Conservation (phyloP, 2,888 invertebrate species). For the Dolichopus griseipennis region DNA sequence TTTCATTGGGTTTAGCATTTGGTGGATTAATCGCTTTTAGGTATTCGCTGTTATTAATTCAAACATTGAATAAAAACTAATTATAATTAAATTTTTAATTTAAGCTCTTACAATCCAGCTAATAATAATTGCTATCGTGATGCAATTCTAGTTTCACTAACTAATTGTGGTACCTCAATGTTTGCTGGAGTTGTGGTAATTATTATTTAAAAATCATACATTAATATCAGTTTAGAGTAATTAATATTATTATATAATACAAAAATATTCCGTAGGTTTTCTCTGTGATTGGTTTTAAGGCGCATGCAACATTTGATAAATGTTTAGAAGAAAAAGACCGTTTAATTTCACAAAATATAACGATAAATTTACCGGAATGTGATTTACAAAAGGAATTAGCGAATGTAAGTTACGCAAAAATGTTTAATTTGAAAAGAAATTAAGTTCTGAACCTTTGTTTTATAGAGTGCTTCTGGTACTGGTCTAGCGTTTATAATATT, state of each 20-base stretch:
- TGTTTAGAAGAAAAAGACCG: slow-evolving; percentile 43
- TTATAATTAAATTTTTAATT: background rate
- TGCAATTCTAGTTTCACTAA: slow-evolving; percentile 83
- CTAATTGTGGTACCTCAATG: slow-evolving; percentile 92
- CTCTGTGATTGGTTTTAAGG: slow-evolving; percentile 86
- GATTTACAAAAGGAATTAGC: slow-evolving; percentile 78
- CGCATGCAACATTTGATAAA: slow-evolving; percentile 41
- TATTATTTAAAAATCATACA: background rate
- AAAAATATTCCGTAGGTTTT: slow-evolving; percentile 48
- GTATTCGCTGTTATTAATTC: background rate
- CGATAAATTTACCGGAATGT: slow-evolving; percentile 64
- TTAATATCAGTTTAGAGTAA: too few species aligned
- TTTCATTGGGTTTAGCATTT: slow-evolving; percentile 89
- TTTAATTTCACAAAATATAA: slow-evolving; percentile 50
- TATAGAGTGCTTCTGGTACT: slow-evolving; percentile 89
- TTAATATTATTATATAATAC: too few species aligned
- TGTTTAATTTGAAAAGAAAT: background rate
- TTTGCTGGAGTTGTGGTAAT: slow-evolving; percentile 83
- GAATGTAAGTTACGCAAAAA: slow-evolving; percentile 56
- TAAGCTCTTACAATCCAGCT: slow-evolving; percentile 82
- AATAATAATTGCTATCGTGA: slow-evolving; percentile 95
- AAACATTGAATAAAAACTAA: background rate
- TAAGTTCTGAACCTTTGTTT: slow-evolving; percentile 11
- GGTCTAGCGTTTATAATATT: slow-evolving; percentile 95
- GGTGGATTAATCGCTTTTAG: slow-evolving; percentile 94